These are phyloP conservation scores for Seriola quinqueradiata DNA, from an alignment of 2,113 vertebrate genomes.

Conservation along the genomic window DNA sequence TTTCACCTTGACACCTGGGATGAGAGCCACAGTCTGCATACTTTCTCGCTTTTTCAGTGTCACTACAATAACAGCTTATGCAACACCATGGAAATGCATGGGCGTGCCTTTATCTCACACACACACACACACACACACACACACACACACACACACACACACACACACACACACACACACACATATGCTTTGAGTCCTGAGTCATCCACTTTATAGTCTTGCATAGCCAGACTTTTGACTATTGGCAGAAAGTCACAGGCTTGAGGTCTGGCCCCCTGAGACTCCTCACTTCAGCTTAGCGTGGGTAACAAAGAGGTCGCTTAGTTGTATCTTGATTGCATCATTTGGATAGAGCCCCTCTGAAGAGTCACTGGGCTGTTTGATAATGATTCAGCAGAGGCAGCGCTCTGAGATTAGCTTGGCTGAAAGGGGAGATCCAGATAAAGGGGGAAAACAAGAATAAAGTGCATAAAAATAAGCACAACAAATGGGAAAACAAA, in stretches of 20 bases:
- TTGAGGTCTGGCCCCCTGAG: slow-evolving; percentile 51
- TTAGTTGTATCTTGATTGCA: slow-evolving; percentile 73
- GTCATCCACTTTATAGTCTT: slow-evolving; percentile 52
- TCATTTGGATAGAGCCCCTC: slow-evolving; percentile 53
- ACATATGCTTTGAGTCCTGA: slow-evolving; percentile 37
- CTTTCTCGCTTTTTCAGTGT: slow-evolving; percentile 33
- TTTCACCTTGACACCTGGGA: slow-evolving; percentile 61
- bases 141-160: slow-evolving; percentile 1
- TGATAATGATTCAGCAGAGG: slow-evolving; percentile 68
- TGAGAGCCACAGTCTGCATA: slow-evolving; percentile 26
- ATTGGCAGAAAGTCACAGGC: slow-evolving; percentile 41
- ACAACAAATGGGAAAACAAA: slow-evolving; percentile 74
- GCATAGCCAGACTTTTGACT: slow-evolving; percentile 42
- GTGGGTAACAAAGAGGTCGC: slow-evolving; percentile 61
- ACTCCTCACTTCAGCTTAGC: slow-evolving; percentile 41
- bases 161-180: slow-evolving; percentile 3
- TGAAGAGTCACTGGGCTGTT: slow-evolving; percentile 62
- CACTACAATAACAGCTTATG: slow-evolving; percentile 41
- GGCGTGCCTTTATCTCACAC: slow-evolving; percentile 20
- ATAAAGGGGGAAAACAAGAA: slow-evolving; percentile 53
- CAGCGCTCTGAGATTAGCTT: slow-evolving; percentile 42
- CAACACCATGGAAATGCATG: slow-evolving; percentile 45
- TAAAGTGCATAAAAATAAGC: slow-evolving; percentile 76
- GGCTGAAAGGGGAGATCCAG: slow-evolving; percentile 32
- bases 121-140: not conserved